phyloP scores from a whole-genome alignment of 2,797 vertebrate species.

The Tiaroga cobitis region DNA sequence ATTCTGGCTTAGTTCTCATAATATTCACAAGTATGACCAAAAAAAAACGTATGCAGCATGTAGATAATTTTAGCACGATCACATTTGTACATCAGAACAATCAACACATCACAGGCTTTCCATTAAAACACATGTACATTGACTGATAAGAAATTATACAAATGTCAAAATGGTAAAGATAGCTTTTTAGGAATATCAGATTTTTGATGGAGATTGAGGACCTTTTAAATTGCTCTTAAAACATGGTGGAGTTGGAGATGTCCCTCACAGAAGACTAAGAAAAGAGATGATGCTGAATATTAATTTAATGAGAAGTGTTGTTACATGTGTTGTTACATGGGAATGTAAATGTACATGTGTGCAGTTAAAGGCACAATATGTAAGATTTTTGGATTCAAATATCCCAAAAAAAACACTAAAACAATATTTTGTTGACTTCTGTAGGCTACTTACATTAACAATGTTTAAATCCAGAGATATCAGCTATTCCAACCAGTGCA shows the following conservation, averaged over 20 bases:
- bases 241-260: not conserved
- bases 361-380: not conserved
- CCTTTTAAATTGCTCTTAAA: not conserved
- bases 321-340: not conserved
- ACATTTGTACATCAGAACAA: not conserved
- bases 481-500: not conserved
- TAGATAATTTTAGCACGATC: not conserved
- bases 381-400: not conserved
- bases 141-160: not conserved
- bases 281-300: not conserved
- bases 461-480: not conserved
- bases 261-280: not conserved
- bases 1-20: not conserved
- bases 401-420: not conserved
- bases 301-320: not conserved
- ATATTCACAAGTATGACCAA: not conserved
- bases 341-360: not conserved
- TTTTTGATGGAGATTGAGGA: not conserved
- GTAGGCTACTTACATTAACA: not conserved
- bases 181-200: not conserved
- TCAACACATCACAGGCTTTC: not conserved
- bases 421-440: not conserved
- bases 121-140: not conserved
- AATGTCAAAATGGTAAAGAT: not conserved
- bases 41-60: not conserved